Percentiles rank a stretch among this genome's conserved stretches.
Conservation (phyloP, 2,888 invertebrate genomes). For the Petrolisthes manimaculis region DNA sequence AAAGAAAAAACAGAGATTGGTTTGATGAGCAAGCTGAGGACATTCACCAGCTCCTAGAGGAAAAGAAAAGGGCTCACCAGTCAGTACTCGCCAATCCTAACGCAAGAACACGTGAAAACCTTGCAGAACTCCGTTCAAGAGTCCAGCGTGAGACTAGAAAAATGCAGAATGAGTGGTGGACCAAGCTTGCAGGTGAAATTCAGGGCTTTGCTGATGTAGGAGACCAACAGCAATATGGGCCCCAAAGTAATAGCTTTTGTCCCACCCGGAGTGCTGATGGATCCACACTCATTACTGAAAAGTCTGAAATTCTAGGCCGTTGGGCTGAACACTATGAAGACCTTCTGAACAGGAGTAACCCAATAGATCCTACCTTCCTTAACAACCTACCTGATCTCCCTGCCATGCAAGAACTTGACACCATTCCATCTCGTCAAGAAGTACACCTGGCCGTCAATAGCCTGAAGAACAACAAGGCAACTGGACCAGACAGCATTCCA, state of each 20-base stretch:
- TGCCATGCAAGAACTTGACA: not conserved
- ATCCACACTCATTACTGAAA: not conserved
- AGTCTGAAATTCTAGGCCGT: not conserved
- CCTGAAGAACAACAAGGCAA: not conserved
- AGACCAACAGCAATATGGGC: not conserved
- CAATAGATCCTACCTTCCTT: not conserved
- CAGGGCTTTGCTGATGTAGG: not conserved
- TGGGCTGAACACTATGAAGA: not conserved
- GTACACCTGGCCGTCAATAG: not conserved
- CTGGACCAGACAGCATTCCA: not conserved
- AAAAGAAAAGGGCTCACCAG: not conserved
- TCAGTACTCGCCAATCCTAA: no score
- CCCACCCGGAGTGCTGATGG: not conserved
- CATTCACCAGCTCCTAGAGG: not conserved
- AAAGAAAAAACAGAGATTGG: constrained; percentile 10
- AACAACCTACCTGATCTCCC: not conserved
- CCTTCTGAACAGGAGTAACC: not conserved
- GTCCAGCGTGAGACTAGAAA: no score
- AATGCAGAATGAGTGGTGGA: not conserved
- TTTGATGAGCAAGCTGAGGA: not conserved
- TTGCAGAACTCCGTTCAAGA: no score
- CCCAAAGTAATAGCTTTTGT: not conserved
- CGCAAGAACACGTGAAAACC: no score
- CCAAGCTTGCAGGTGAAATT: not conserved
- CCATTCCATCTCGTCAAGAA: not conserved